Percentiles rank a stretch among this genome's conserved stretches.
Evolutionary conservation across 2,888 invertebrate species (phyloP).

Genomic region (Dimorphilus gyrociliatus): DNA sequence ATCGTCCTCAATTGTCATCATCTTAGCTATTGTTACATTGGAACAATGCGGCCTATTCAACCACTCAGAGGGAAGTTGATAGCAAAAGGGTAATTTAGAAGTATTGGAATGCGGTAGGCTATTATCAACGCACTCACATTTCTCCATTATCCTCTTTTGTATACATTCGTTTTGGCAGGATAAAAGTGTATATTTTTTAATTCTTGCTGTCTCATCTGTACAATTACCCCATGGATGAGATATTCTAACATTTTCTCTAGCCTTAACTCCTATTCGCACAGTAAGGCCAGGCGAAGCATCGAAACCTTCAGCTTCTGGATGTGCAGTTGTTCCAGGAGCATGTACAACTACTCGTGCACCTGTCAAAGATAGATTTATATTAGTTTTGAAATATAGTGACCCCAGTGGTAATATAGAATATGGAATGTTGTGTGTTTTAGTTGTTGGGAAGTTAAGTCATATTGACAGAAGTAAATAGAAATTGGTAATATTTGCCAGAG

Average conservation of each 20-base stretch:
- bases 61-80: background rate
- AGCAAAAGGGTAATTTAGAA: conserved; percentile 1
- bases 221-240: conserved; percentile 13
- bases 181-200: conserved; percentile 11
- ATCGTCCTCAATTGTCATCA: background rate
- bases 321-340: conserved; percentile 11
- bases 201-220: conserved; percentile 1
- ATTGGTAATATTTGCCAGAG: no score
- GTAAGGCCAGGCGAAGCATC: conserved; percentile 13
- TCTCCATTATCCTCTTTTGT: conserved; percentile 11
- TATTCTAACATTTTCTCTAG: conserved; percentile 13
- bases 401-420: no score
- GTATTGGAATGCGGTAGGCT: background rate
- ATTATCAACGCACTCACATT: conserved; percentile 11
- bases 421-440: no score
- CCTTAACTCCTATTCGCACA: conserved; percentile 13
- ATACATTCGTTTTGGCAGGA: conserved; percentile 15
- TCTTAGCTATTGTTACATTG: background rate
- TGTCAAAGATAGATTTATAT: no score
- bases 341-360: conserved; percentile 15
- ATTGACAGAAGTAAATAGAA: no score
- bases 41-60: background rate
- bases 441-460: no score
- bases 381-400: no score
- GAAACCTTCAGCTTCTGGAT: conserved; percentile 12